Evolutionary conservation across 1,140 invertebrate species (phyloP).

Genomic region (Homalodisca vitripennis): DNA sequence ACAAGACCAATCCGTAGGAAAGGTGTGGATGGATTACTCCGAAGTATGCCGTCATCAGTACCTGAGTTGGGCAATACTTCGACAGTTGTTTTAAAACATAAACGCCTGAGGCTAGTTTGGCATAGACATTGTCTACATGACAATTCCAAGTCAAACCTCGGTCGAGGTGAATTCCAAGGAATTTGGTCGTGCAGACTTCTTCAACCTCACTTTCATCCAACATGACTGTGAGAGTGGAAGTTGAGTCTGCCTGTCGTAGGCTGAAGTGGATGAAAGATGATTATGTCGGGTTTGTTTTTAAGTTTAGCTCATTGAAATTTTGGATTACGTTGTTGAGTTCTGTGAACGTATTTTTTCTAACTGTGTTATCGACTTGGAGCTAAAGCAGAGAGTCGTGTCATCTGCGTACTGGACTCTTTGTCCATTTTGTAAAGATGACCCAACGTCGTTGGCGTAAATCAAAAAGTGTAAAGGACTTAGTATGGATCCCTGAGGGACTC

Average conservation of each 20-base stretch:
- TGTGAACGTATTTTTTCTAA: too few species aligned
- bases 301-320: neutral
- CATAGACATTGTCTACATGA: neutral
- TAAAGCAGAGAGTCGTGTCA: neutral
- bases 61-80: too few species aligned
- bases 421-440: too few species aligned
- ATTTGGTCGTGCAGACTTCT: too few species aligned
- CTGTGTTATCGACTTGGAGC: neutral
- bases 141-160: neutral
- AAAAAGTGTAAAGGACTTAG: slow-evolving; percentile 1
- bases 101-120: too few species aligned
- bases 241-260: neutral
- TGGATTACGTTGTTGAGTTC: too few species aligned
- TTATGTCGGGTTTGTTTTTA: neutral
- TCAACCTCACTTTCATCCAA: too few species aligned
- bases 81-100: too few species aligned
- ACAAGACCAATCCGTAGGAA: neutral
- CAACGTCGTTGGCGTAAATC: neutral
- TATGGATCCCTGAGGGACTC: neutral
- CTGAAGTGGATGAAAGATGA: neutral
- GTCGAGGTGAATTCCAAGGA: neutral
- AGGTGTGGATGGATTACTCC: neutral
- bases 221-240: too few species aligned
- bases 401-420: too few species aligned
- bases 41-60: neutral